phyloP scores from a whole-genome alignment of 2,113 vertebrate genomes.

The Oxygymnocypris stewartii region DNA sequence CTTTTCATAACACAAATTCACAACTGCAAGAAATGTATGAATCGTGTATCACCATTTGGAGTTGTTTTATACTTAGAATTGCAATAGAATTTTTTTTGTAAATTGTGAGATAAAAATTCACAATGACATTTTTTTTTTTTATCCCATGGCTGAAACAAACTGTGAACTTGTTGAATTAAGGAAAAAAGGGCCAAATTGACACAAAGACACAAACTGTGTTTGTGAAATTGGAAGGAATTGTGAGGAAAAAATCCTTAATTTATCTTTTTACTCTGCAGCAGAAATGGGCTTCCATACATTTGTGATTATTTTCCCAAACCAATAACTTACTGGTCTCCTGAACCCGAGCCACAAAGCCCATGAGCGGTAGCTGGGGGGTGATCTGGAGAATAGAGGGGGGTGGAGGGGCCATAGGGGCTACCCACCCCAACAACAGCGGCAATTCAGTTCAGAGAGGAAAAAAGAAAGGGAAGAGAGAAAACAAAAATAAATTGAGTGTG shows the following conservation, averaged over 20 bases:
- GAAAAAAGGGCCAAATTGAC: no score
- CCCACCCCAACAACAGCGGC: constrained; percentile 69
- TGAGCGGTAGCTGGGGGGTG: constrained; percentile 98
- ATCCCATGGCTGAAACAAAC: not conserved
- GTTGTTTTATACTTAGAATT: no score
- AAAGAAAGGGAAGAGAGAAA: not conserved
- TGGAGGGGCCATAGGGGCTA: constrained; percentile 92
- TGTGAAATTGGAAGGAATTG: no score
- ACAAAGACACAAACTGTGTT: no score
- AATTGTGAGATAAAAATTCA: no score
- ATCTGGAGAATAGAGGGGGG: constrained; percentile 98
- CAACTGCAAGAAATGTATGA: no score
- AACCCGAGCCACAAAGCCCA: constrained; percentile 99
- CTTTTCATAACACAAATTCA: no score
- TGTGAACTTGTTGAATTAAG: no score
- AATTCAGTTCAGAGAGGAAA: not conserved
- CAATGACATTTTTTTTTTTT: no score
- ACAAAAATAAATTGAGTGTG: not conserved
- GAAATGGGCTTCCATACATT: not conserved
- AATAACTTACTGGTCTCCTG: constrained; percentile 99
- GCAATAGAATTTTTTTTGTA: no score
- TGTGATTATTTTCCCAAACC: not conserved
- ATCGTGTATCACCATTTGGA: no score
- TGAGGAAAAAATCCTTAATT: no score
- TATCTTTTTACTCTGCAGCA: not conserved